phyloP scores from a whole-genome alignment of 2,888 invertebrate genomes.

The Sericinus montela region DNA sequence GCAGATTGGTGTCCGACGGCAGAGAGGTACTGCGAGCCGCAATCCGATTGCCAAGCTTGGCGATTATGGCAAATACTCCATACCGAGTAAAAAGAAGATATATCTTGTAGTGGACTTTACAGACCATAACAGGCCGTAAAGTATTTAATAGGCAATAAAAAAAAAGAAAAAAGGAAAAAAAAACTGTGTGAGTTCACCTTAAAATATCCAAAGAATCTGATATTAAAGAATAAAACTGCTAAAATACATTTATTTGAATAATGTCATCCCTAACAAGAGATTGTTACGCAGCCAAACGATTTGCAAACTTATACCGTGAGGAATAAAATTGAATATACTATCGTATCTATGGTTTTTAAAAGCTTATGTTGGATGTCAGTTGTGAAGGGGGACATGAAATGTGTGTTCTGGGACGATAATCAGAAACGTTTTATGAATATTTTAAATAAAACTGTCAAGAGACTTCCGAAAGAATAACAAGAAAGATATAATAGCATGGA shows the following conservation, averaged over 20 bases:
- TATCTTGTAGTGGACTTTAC: too few relatives aligned
- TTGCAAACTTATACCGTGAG: constrained; percentile 9
- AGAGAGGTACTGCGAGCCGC: too few relatives aligned
- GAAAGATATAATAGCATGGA: not conserved
- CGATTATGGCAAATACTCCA: too few relatives aligned
- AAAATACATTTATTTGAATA: constrained; percentile 66
- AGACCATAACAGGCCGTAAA: too few relatives aligned
- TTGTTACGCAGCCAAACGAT: constrained; percentile 5
- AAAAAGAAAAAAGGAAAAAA: too few relatives aligned
- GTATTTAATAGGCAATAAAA: too few relatives aligned
- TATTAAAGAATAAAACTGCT: constrained; percentile 67
- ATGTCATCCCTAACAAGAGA: constrained; percentile 38
- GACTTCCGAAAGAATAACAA: too few relatives aligned
- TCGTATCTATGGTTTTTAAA: constrained; percentile 18
- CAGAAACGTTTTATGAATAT: not conserved
- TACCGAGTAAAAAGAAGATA: too few relatives aligned
- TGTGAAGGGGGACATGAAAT: not conserved
- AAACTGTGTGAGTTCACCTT: constrained; percentile 2
- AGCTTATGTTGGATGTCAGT: constrained; percentile 25
- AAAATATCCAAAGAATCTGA: constrained; percentile 23
- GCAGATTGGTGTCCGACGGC: too few relatives aligned
- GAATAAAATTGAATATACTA: not conserved
- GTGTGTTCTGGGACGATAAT: not conserved
- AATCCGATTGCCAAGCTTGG: too few relatives aligned
- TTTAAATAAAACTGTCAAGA: not conserved